These are phyloP conservation scores for Bradynema listronoti DNA, from an alignment of 1,140 invertebrate species.

Conservation along the genomic window DNA sequence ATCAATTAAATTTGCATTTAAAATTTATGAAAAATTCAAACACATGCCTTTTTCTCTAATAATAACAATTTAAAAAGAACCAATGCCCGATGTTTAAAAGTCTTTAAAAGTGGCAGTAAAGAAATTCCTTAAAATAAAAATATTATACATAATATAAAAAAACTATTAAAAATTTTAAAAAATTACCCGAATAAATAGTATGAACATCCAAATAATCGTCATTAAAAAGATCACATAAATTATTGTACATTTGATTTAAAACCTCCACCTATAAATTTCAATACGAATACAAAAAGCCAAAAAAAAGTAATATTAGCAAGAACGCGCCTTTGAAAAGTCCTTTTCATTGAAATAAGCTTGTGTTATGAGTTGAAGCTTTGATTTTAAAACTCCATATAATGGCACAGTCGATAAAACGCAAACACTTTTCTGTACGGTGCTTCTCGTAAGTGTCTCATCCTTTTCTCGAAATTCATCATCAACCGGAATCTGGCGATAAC, in stretches of 20 bases:
- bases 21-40: slow-evolving; percentile 10
- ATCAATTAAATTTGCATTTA: slow-evolving; percentile 7
- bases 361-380: slow-evolving; percentile 89
- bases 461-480: slow-evolving; percentile 78
- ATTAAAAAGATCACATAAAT: slow-evolving; percentile 71
- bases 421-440: slow-evolving; percentile 85
- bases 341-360: slow-evolving; percentile 87
- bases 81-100: slow-evolving; percentile 83
- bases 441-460: slow-evolving; percentile 92
- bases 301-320: slow-evolving; percentile 11
- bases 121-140: slow-evolving; percentile 67
- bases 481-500: slow-evolving; percentile 91
- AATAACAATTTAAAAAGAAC: slow-evolving; percentile 85
- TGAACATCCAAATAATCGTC: slow-evolving; percentile 30
- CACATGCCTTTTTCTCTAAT: slow-evolving; percentile 72
- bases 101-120: slow-evolving; percentile 71
- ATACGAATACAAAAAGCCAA: slow-evolving; percentile 3
- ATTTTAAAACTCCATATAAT: slow-evolving; percentile 81
- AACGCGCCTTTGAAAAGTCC: slow-evolving; percentile 58
- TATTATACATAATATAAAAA: not conserved
- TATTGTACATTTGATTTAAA: slow-evolving; percentile 82
- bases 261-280: slow-evolving; percentile 66
- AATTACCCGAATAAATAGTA: slow-evolving; percentile 37
- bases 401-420: slow-evolving; percentile 80
- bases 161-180: not conserved